Evolutionary conservation across 2,797 vertebrate species (phyloP).

Genomic region (Mormyrops boulengeri): DNA sequence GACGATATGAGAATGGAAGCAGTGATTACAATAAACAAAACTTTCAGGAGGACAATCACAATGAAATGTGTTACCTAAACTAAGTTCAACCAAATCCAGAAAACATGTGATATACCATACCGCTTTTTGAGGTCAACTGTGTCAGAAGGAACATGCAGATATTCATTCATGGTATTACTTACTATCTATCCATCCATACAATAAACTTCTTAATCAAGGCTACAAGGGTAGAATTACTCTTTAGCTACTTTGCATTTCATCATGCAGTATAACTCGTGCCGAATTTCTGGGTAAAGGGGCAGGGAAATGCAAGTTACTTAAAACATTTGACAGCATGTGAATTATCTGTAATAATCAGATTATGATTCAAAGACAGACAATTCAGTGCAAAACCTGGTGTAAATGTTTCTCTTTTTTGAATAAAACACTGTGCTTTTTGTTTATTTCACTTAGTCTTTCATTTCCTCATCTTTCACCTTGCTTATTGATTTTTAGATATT

Average conservation of each 20-base stretch:
- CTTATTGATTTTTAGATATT: slow-evolving; percentile 11
- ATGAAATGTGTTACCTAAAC: not conserved
- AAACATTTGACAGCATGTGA: not conserved
- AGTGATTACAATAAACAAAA: not conserved
- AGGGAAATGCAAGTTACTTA: not conserved
- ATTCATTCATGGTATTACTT: not conserved
- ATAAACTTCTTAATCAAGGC: not conserved
- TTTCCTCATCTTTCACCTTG: not conserved
- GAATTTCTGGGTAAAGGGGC: not conserved
- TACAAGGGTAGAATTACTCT: not conserved
- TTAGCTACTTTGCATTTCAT: not conserved
- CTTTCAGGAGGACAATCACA: not conserved
- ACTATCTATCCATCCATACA: not conserved
- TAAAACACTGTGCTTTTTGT: not conserved
- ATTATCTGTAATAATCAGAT: not conserved
- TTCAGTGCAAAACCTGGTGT: too few species aligned
- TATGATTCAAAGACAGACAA: not conserved
- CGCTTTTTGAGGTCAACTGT: not conserved
- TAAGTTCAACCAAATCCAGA: not conserved
- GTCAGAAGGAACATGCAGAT: not conserved
- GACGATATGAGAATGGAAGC: not conserved
- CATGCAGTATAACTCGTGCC: not conserved
- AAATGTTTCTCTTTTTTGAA: not conserved
- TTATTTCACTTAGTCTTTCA: not conserved
- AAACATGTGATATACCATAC: not conserved